Evolutionary conservation across 2,113 vertebrate genomes (phyloP).

Genomic region (Vimba vimba): DNA sequence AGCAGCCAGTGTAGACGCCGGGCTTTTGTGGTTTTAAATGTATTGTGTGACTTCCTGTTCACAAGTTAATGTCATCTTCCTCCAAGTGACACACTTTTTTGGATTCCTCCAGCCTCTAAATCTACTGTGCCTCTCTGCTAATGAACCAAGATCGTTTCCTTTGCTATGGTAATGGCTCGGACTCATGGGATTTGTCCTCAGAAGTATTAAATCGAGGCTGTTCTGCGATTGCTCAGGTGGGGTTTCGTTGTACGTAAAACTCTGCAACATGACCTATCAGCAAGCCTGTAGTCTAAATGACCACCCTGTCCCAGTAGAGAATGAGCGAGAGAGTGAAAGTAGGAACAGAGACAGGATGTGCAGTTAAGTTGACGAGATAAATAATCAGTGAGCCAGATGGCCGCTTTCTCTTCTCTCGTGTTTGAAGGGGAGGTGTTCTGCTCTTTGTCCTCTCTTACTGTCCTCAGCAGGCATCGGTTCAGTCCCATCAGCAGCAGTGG

Average conservation of each 20-base stretch:
- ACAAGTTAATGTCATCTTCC: not conserved
- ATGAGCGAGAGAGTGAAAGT: not conserved
- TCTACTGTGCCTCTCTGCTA: not conserved
- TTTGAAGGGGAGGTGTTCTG: conserved; percentile 54
- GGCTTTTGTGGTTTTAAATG: not conserved
- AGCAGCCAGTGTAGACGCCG: not conserved
- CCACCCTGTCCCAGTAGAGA: not conserved
- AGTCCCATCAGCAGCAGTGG: not conserved
- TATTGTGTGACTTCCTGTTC: not conserved
- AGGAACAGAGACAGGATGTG: conserved; percentile 49
- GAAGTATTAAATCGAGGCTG: not conserved
- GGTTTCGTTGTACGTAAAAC: not conserved
- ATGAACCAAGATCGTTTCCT: not conserved
- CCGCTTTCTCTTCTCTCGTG: conserved; percentile 42
- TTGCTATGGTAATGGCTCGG: not conserved
- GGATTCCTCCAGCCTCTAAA: not conserved
- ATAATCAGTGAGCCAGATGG: conserved; percentile 61
- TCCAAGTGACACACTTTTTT: not conserved
- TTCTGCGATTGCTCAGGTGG: not conserved
- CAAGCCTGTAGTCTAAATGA: not conserved
- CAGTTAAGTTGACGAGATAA: conserved; percentile 52
- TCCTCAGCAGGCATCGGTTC: not conserved
- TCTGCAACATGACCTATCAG: not conserved
- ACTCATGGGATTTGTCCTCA: not conserved
- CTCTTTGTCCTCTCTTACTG: conserved; percentile 54